Evolutionary conservation across 2,797 vertebrate genomes (phyloP).

Genomic region (Coccyzus lansbergi): DNA sequence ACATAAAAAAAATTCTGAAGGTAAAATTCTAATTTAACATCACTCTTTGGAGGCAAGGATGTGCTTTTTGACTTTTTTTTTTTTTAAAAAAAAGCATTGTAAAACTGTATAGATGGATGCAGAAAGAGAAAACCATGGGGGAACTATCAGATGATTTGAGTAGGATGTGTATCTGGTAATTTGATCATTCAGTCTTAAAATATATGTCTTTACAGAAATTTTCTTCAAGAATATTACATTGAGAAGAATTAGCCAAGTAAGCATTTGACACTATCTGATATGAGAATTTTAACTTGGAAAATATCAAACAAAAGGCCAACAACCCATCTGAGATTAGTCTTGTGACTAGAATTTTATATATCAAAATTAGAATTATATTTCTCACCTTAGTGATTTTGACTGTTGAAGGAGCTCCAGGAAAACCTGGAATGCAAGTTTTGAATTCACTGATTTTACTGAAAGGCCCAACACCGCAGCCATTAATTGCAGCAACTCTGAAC

Average conservation of each 20-base stretch:
- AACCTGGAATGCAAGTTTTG: slow-evolving; percentile 96
- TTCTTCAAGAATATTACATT: not conserved
- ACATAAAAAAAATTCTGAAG: not conserved
- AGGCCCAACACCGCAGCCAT: slow-evolving; percentile 89
- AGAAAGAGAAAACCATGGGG: not conserved
- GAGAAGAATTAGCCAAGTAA: not conserved
- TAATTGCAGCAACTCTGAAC: slow-evolving; percentile 93
- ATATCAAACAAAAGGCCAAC: not conserved
- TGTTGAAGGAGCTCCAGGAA: slow-evolving; percentile 95
- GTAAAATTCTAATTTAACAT: not conserved
- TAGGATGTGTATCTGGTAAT: not conserved
- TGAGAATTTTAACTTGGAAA: not conserved
- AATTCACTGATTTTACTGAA: slow-evolving; percentile 94
- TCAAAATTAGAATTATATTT: not conserved
- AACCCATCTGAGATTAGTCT: not conserved
- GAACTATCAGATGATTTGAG: not conserved
- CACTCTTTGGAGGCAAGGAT: not conserved
- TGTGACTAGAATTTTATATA: not conserved
- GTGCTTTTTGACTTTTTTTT: not conserved
- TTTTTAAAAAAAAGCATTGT: not conserved
- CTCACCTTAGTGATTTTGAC: slow-evolving; percentile 95
- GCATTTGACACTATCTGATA: not conserved
- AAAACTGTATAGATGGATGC: not conserved
- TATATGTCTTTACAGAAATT: not conserved
- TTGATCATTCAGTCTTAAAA: not conserved